Evolutionary conservation across 1,140 invertebrate genomes (phyloP), one percentile per base, ranked within the genome.

Genomic region (Brachionus plicatilis): DNA sequence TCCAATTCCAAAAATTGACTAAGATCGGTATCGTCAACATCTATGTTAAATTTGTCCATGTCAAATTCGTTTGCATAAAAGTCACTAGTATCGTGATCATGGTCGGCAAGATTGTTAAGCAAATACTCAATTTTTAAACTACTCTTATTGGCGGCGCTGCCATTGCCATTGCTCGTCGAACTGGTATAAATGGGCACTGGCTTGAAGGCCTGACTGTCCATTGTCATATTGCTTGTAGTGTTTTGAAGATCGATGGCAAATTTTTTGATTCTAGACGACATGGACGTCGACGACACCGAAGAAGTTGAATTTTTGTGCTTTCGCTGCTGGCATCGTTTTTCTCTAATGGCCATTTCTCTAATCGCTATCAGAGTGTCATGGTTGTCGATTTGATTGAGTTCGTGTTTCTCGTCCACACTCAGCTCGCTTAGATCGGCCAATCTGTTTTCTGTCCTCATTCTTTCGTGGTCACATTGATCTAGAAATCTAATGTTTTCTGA

Each of bases 281-380:
- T 68, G 14, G 79, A 65, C 12, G 17, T 1, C 1, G 50, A 50
- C 8, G 79, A 82, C 9, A 82, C 33, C 27, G 79, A 82, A 12
- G 53, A 65, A 33, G 79, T 82, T 27, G 79, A 82, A 68, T 65
- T 82, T 45, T 82, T 82, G 33, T 82, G 79, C 33, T 82, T 82
- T 14, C 79, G 79, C 17, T 82, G 50, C 4, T 50, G 43, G 24
- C 8, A 50, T 4, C 43, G 17, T 65, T 24, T 41, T 6, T 82
- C 79, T n/a, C 24, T 1, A 24, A 82, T 82, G 11, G 79, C 79
- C 79, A 82, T 82, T 27, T 82, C 79, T 45, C 79, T 60, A 33
- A 82, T 82, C 0, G 79, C 79, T 12, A 68, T 68, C 12, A 82
- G 33, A 1, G 72, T 37, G 12, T 76, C 72, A 20, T 33, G 20